Base-by-base conservation (phyloP, 2,797 vertebrate species). In the Phoxinus dragarum region DNA sequence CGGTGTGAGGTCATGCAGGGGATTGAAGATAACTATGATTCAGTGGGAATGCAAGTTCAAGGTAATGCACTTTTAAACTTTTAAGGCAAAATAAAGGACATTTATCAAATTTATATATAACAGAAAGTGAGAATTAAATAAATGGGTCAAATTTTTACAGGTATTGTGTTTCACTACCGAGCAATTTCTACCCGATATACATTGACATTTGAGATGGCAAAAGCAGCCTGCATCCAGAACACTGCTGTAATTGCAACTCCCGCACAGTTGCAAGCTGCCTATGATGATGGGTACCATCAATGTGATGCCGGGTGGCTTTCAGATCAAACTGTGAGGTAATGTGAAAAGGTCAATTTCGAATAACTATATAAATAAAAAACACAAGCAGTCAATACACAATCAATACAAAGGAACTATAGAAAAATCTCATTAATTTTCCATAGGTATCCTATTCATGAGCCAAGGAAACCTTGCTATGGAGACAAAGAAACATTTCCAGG, bases 301-400 rank as follows among this genome's bases (percentile, higher is more conserved):
- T 99, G 98, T 49, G 98, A 99, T 1, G 98, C 98, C 0, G 98
- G 98, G 76, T 99, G 98, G 98, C 95, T 99, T 90, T 96, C 98
- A 16, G 98, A 99, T 89, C 97, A 98, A 94, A 99, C 98, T 3
- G 98, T 99, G 86, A 97, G 98, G 98, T 99, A 89, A 44, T 82
- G 78, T 81, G 21, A 6, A 66, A 40, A 23, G 54, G 40, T 38
- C 7, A 27, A 59, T 66, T 9, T 74, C 31, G 17, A 52, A 47
- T 69, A 52, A 73, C 27, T 61, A 71, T 68, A n/a, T 5, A n/a
- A 21, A 40, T 47, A 44, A 66, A 74, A 61, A 36, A 5, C 40
- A 79, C 2, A 21, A 31, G 27, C 19, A 79, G 2, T 80, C 9
- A 66, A 79, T 66, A 14, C 3, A 34, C 27, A 67, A 6, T 66